These are phyloP conservation scores for Heliconius nattereri DNA, from an alignment of 1,140 invertebrate species.

Conservation along the genomic window DNA sequence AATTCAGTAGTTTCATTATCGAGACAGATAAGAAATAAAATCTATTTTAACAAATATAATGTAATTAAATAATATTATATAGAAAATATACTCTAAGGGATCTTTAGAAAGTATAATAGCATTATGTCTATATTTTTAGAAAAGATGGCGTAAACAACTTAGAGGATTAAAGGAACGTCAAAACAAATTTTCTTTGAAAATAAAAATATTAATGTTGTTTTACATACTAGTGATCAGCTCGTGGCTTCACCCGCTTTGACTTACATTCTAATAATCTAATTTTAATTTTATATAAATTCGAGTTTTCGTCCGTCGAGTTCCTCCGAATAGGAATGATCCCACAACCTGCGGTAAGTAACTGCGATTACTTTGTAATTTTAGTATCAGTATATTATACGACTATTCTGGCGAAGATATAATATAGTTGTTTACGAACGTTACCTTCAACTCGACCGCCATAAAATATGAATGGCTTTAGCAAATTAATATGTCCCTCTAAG, in stretches of 20 bases:
- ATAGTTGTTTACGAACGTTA: conserved; percentile 9
- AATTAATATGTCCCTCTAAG: not conserved
- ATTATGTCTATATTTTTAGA: conserved; percentile 3
- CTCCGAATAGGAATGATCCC: too few relatives aligned
- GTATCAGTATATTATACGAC: not conserved
- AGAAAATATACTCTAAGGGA: not conserved
- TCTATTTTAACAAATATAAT: not conserved
- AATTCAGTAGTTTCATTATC: not conserved
- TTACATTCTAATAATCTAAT: too few relatives aligned
- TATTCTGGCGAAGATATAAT: not conserved
- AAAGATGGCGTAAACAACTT: not conserved
- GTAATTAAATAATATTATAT: not conserved
- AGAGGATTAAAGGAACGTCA: not conserved
- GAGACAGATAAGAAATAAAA: not conserved
- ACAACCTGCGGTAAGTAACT: too few relatives aligned
- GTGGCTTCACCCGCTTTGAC: too few relatives aligned
- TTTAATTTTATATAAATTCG: too few relatives aligned
- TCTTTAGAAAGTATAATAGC: not conserved
- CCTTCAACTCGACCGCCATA: conserved; percentile 5
- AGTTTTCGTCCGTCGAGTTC: too few relatives aligned
- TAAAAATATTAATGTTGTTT: not conserved
- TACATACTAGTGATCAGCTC: not conserved
- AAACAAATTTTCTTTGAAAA: not conserved
- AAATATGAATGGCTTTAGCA: conserved; percentile 11
- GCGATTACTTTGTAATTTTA: not conserved